Evolutionary conservation across 2,113 vertebrate species (phyloP), one percentile per base, ranked within the genome.

Genomic region (Ceyx margarethae): DNA sequence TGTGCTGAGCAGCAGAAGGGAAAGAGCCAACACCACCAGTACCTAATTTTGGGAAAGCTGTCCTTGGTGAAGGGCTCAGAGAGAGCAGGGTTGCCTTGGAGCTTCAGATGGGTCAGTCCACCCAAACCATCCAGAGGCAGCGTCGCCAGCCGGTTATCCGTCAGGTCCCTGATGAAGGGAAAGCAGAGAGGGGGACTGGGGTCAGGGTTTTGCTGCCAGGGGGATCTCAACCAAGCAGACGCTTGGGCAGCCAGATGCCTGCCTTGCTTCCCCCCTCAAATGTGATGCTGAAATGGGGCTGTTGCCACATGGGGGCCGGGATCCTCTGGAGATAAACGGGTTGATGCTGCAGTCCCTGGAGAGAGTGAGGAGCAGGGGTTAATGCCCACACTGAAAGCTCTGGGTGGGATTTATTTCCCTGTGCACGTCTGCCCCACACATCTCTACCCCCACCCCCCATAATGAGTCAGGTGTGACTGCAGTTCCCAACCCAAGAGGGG

Each of bases 31-130:
- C 18, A 31, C 33, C 56, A 58, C 17, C 37, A 92, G 77, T 98
- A 99, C 99, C 99, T 99, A 96, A 99, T 98, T 60, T 97, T 98
- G 67, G 98, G 99, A 90, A 99, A 98, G 72, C 98, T 98, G 91
- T 99, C 98, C 81, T 98, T 97, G 92, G 97, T 97, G 97, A 99
- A 98, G 68, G 97, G 96, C 69, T 98, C 98, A 1, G 98, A 99
- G 28, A 99, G 96, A 40, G 98, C 98, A 1, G 91, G 95, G 96
- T 99, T 99, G 83, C 99, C 99, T 93, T 96, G 98, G 86, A 99
- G 98, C 90, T 99, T 99, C 87, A 99, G 98, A 51, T 99, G 99
- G 43, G 98, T 98, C 83, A 99, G 95, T 84, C 98, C 97, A 22
- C 95, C 97, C 45, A 99, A 95, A 15, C 99, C 99, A 6, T 96